Evolutionary conservation across 2,888 invertebrate genomes (phyloP), one percentile per base, ranked within the genome.

Genomic region (Scaptomyza caliginosa): DNA sequence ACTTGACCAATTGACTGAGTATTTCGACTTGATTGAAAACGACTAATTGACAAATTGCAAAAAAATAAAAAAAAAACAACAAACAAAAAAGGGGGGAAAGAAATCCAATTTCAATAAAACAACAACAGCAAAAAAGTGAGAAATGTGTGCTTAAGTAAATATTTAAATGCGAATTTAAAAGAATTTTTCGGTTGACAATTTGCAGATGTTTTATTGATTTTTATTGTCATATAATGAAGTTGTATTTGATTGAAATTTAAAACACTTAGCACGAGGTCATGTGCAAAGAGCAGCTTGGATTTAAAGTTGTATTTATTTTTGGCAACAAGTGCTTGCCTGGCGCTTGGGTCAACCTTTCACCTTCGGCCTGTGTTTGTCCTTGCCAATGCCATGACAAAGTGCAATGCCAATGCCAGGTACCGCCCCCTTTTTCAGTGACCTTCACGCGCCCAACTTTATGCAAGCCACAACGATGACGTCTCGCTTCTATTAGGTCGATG

Each of bases 1-100:
- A 86, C 79, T 88, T 87, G 87, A 78, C 78, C 88, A 86, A 86
- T 87, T 88, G 77, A 82, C 68, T 79, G 68, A 70, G 60, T 67
- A 48, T 59, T 54, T 23, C 32, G 65, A 64, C 59, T 85, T 80
- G 82, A 80, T 80, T 80, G 78, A 59, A 68, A 52, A 51, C 54
- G 57, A 38, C 62, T 70, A 75, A 67, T 70, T 75, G 57, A 74
- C 48, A 48, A 65, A 73, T 64, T 65, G 52, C 50, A 55, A 65
- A 34, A 58, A 38, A 8, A 28, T 52, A 17, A 48, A 36, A 38
- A 8, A 28, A 56, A 17, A 48, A 36, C 13, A n/a, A n/a, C 36
- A 24, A 21, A 39, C 51, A 59, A 64, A 40, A 57, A 34, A 7
- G n/a, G n/a, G 10, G 42, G 34, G 49, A 26, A 32, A 28, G 7